Evolutionary conservation across 2,113 vertebrate genomes (phyloP).

Genomic region (rat (Rattus norvegicus)): GRCr8 NC_086022.1:37785501-37786000

Average conservation of each 20-base stretch:
- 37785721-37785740: too few relatives aligned
- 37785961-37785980: background rate
- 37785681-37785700: background rate
- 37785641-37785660: background rate
- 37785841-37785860: background rate
- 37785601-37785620: background rate
- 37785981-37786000: background rate
- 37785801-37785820: too few relatives aligned
- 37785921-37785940: background rate
- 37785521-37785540: background rate
- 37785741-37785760: too few relatives aligned
- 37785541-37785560: background rate
- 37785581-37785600: background rate
- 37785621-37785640: background rate
- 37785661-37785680: background rate
- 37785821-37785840: background rate
- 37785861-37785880: background rate
- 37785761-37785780: too few relatives aligned
- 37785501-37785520: conserved; percentile 4
- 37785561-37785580: background rate
- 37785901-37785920: background rate
- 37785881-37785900: background rate
- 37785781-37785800: too few relatives aligned
- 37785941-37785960: background rate
- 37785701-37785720: background rate